phyloP scores from a whole-genome alignment of 2,888 invertebrate species.

The Mycalesis mineus region DNA sequence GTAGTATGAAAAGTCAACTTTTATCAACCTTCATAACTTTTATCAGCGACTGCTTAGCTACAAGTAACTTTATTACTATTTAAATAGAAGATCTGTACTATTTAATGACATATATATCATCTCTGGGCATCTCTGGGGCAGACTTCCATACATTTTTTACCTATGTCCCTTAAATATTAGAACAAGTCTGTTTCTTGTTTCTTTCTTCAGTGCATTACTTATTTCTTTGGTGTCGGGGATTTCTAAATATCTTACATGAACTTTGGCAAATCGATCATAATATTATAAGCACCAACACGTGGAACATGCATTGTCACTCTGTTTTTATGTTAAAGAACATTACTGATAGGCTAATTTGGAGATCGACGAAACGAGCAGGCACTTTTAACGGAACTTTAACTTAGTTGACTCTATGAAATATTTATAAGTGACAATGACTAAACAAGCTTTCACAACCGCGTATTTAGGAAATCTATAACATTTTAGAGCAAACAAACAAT shows the following conservation, averaged over 20 bases:
- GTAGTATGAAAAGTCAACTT: too few relatives aligned
- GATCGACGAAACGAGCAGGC: constrained; percentile 1
- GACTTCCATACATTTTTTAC: too few relatives aligned
- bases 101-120: too few relatives aligned
- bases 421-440: background rate
- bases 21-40: too few relatives aligned
- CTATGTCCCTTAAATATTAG: too few relatives aligned
- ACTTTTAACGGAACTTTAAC: background rate
- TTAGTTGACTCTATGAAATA: background rate
- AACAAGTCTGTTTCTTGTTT: too few relatives aligned
- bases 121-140: too few relatives aligned
- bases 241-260: background rate
- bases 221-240: too few relatives aligned
- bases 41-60: too few relatives aligned
- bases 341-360: constrained; percentile 14
- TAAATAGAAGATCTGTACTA: too few relatives aligned
- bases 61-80: too few relatives aligned
- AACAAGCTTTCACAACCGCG: background rate
- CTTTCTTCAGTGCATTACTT: too few relatives aligned
- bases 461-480: background rate
- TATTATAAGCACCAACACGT: background rate
- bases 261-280: constrained; percentile 3
- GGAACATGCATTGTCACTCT: constrained; percentile 7
- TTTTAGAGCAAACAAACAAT: background rate
- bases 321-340: background rate